Evolutionary conservation across 2,888 invertebrate genomes (phyloP).

Genomic region (Molanna angustata): DNA sequence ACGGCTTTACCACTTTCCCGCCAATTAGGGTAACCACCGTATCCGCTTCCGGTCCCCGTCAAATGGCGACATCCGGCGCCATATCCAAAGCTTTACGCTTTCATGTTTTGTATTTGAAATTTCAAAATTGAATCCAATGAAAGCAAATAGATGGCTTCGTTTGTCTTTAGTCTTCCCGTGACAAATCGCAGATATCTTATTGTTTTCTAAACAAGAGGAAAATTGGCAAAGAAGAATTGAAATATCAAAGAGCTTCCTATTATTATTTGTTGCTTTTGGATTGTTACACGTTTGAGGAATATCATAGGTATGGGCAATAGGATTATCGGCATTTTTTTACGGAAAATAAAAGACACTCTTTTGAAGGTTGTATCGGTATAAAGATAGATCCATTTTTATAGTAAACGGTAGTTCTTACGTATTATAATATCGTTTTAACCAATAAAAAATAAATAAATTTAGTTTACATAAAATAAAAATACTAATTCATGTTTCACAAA

Average conservation of each 20-base stretch:
- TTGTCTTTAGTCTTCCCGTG: constrained; percentile 13
- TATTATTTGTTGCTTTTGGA: too few relatives aligned
- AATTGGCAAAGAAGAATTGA: constrained; percentile 5
- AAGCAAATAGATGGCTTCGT: constrained; percentile 18
- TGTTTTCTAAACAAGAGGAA: constrained; percentile 3
- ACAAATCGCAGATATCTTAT: background rate
- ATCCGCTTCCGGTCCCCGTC: constrained; percentile 28
- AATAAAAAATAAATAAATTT: too few relatives aligned
- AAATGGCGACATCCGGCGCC: constrained; percentile 28
- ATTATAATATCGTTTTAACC: too few relatives aligned
- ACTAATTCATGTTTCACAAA: too few relatives aligned
- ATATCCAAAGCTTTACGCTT: constrained; percentile 22
- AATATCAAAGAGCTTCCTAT: background rate
- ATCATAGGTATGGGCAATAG: too few relatives aligned
- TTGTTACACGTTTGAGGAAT: too few relatives aligned
- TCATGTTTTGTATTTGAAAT: constrained; percentile 15
- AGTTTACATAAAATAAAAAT: too few relatives aligned
- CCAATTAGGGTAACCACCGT: constrained; percentile 31
- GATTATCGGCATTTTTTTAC: too few relatives aligned
- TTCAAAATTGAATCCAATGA: constrained; percentile 27
- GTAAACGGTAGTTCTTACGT: too few relatives aligned
- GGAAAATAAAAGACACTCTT: too few relatives aligned
- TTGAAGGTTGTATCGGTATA: too few relatives aligned
- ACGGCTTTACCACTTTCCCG: constrained; percentile 28
- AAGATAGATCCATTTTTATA: too few relatives aligned